Conservation (phyloP, 1,140 invertebrate genomes). For the Sesamia nonagrioides region DNA sequence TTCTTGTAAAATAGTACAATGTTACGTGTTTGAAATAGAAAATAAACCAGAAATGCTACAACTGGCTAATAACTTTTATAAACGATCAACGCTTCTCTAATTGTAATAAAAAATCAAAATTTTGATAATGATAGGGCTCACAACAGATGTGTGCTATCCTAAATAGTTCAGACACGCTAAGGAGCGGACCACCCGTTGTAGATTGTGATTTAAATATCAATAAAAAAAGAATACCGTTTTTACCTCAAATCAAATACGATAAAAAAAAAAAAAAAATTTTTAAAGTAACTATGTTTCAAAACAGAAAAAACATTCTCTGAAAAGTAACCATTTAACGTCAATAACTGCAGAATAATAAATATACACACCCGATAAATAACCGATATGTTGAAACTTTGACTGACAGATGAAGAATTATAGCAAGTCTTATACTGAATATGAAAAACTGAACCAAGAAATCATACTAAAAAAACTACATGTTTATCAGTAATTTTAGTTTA, state of each 20-base stretch:
- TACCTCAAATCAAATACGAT: background rate
- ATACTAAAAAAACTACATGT: slow-evolving; percentile 16
- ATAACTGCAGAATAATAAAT: too few relatives aligned
- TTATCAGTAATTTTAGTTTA: too few relatives aligned
- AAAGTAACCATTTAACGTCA: too few relatives aligned
- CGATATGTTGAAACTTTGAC: too few relatives aligned
- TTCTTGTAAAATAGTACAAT: background rate
- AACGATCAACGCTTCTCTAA: background rate
- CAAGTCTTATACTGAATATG: too few relatives aligned
- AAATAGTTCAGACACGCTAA: slow-evolving; percentile 13
- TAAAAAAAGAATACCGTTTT: background rate
- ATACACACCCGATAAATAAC: too few relatives aligned
- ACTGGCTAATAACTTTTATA: background rate
- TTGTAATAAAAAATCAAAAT: background rate
- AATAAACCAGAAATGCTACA: background rate
- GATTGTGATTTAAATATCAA: background rate
- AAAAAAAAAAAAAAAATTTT: too few relatives aligned
- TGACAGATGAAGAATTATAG: too few relatives aligned
- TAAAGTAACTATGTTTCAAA: too few relatives aligned
- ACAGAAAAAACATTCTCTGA: too few relatives aligned
- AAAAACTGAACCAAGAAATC: slow-evolving; percentile 31
- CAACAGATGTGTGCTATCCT: background rate
- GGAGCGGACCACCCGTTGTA: slow-evolving; percentile 4
- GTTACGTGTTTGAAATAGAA: background rate
- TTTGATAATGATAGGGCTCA: slow-evolving; percentile 4